phyloP scores from a whole-genome alignment of 1,140 invertebrate genomes.

The Lutraria rhynchaena region DNA sequence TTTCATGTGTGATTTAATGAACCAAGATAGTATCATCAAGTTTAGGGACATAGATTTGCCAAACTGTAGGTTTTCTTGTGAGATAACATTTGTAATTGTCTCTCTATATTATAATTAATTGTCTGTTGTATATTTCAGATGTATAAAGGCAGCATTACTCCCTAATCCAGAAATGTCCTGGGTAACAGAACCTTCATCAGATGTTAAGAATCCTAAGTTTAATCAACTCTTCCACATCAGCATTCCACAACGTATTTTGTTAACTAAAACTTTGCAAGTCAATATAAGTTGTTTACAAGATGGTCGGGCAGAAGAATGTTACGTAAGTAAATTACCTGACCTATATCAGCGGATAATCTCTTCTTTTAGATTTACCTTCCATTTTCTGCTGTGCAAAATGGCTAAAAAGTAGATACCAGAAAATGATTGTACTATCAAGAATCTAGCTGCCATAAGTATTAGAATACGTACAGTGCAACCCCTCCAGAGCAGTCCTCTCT shows the following conservation, averaged over 20 bases:
- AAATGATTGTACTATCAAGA: too few species aligned
- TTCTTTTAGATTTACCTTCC: background rate
- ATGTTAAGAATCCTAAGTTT: conserved; percentile 90
- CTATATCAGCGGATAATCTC: background rate
- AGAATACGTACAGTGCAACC: too few species aligned
- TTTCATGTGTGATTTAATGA: too few species aligned
- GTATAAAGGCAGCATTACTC: conserved; percentile 90
- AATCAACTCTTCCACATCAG: conserved; percentile 90
- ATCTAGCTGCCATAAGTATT: too few species aligned
- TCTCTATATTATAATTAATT: too few species aligned
- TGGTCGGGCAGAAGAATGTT: conserved; percentile 74
- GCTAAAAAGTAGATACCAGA: background rate
- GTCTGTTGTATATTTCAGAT: conserved; percentile 83
- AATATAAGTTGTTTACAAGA: conserved; percentile 89
- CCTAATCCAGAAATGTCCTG: conserved; percentile 86
- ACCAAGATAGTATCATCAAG: too few species aligned
- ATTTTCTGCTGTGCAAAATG: background rate
- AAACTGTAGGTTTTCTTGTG: too few species aligned
- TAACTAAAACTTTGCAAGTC: conserved; percentile 93
- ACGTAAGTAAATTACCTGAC: conserved; percentile 69
- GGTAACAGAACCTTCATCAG: conserved; percentile 88
- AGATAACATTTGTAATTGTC: too few species aligned
- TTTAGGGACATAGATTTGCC: too few species aligned
- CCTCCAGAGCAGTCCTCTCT: too few species aligned
- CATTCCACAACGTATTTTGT: conserved; percentile 89